Evolutionary conservation across 1,140 invertebrate species (phyloP).

Genomic region (Colletes gigas): DNA sequence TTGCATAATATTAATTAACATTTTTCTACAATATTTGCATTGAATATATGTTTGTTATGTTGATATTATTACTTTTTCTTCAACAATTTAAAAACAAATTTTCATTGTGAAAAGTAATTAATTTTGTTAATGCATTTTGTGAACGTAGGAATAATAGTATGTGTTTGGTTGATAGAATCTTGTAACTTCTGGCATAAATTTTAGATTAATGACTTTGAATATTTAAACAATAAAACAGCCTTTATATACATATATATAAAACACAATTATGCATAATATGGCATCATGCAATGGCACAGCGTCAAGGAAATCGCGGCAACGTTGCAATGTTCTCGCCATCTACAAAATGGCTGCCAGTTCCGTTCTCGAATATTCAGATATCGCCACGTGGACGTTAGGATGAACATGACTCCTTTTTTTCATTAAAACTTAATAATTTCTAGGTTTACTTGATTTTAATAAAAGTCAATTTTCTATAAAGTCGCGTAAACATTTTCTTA

Average conservation of each 20-base stretch:
- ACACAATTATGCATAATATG: conserved; percentile 48
- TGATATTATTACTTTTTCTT: neutral
- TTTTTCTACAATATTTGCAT: no score
- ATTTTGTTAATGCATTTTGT: neutral
- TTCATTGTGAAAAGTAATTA: neutral
- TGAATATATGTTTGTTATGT: neutral
- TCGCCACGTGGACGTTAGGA: conserved; percentile 76
- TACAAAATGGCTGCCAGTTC: conserved; percentile 78
- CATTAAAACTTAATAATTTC: no score
- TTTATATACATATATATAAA: neutral
- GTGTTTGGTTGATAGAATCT: neutral
- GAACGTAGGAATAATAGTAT: neutral
- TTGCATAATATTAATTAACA: neutral
- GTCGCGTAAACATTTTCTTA: neutral
- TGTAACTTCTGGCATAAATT: neutral
- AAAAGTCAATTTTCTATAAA: neutral
- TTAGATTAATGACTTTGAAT: neutral
- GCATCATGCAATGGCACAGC: conserved; percentile 58
- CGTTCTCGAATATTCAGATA: conserved; percentile 77
- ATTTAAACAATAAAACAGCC: neutral
- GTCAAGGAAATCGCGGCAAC: conserved; percentile 63
- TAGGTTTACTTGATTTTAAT: neutral
- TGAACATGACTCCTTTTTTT: conserved; percentile 50
- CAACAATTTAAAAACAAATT: neutral
- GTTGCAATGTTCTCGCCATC: conserved; percentile 62